Evolutionary conservation across 2,888 invertebrate species (phyloP).

Genomic region (Oxytorus armatus): DNA sequence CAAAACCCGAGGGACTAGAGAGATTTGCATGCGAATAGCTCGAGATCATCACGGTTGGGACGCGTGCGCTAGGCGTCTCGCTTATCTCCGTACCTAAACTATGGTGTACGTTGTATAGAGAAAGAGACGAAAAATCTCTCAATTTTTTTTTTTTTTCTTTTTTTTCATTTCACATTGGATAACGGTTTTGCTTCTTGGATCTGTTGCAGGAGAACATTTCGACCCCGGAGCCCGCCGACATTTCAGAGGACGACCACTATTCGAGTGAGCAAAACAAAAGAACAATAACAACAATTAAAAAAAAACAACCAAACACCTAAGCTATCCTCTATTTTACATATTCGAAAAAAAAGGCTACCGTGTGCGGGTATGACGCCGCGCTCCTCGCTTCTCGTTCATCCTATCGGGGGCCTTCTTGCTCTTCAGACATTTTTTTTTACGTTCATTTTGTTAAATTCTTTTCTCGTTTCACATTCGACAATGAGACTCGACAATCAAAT

Average conservation of each 20-base stretch:
- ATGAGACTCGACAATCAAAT: conserved; percentile 3
- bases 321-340: conserved; percentile 53
- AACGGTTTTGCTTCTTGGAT: conserved; percentile 69
- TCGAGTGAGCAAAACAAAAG: conserved; percentile 86
- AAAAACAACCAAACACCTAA: conserved; percentile 22
- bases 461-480: neutral
- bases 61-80: conserved; percentile 61
- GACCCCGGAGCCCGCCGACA: conserved; percentile 89
- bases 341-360: conserved; percentile 34
- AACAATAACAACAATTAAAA: conserved; percentile 49
- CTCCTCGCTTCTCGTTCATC: conserved; percentile 12
- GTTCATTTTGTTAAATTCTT: conserved; percentile 3
- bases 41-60: conserved; percentile 66
- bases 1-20: conserved; percentile 44
- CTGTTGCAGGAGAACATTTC: conserved; percentile 89
- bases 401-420: conserved; percentile 1
- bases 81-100: conserved; percentile 44
- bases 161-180: conserved; percentile 56
- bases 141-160: no score
- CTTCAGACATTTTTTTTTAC: conserved; percentile 16
- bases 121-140: no score
- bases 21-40: conserved; percentile 71
- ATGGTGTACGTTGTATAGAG: conserved; percentile 3
- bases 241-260: conserved; percentile 90
- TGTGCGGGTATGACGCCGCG: conserved; percentile 7